These are phyloP conservation scores for Coccyzus lansbergi DNA, from an alignment of 2,797 vertebrate species.

Conservation along the genomic window DNA sequence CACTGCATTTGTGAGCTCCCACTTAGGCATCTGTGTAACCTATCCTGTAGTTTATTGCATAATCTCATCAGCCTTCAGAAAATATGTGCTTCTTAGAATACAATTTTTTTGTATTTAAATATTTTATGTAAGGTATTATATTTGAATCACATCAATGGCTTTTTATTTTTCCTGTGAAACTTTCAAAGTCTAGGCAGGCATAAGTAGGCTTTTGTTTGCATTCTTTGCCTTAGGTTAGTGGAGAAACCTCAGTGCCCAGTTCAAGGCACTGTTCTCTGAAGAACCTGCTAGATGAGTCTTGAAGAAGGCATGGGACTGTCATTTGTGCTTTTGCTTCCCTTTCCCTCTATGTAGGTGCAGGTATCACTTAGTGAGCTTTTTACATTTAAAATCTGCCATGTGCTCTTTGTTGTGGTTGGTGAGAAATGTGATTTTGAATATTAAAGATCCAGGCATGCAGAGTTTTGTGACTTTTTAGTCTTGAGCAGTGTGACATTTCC, in stretches of 20 bases:
- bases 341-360: not conserved
- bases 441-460: constrained; percentile 15
- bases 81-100: not conserved
- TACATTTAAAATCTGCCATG: constrained; percentile 28
- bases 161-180: not conserved
- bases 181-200: not conserved
- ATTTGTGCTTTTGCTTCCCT: not conserved
- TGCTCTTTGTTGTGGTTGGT: constrained; percentile 38
- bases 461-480: not conserved
- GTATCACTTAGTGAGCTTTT: not conserved
- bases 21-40: not conserved
- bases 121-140: not conserved
- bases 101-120: not conserved
- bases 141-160: not conserved
- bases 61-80: not conserved
- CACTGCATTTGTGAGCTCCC: not conserved
- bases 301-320: not conserved
- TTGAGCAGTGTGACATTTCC: not conserved
- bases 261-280: not conserved
- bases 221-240: not conserved
- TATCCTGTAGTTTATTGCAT: not conserved
- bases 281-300: not conserved
- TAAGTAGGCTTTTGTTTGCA: not conserved
- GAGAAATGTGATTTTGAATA: constrained; percentile 49
- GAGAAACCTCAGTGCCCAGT: not conserved